Conservation (phyloP, 2,113 vertebrate species). For the Ptyas mucosa region DNA sequence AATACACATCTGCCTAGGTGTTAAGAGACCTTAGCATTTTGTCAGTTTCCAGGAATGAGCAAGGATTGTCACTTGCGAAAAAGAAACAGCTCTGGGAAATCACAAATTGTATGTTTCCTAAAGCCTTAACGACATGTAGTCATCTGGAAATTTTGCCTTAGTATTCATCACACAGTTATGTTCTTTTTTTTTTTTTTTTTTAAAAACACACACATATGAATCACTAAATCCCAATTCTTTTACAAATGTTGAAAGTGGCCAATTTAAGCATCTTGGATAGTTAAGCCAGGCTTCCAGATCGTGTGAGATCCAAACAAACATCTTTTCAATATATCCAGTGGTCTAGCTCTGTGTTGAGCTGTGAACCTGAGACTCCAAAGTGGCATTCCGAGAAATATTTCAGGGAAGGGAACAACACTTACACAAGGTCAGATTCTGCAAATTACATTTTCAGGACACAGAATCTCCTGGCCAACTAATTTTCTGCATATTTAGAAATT, state of each 20-base stretch:
- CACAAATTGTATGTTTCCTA: constrained; percentile 18
- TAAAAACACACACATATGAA: neutral
- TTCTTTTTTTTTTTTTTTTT: constrained; percentile 8
- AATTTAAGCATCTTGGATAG: constrained; percentile 32
- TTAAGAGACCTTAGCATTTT: constrained; percentile 16
- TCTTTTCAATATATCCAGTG: neutral
- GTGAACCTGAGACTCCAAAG: neutral
- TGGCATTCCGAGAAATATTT: neutral
- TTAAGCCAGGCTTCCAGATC: neutral
- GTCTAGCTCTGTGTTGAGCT: neutral
- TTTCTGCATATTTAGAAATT: constrained; percentile 3
- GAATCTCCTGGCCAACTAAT: neutral
- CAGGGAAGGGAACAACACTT: neutral
- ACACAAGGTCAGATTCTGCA: neutral
- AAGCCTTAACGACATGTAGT: constrained; percentile 39
- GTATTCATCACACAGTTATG: constrained; percentile 24
- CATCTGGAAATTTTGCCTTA: constrained; percentile 30
- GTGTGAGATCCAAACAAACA: constrained; percentile 5
- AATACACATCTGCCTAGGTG: constrained; percentile 14
- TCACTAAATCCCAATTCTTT: constrained; percentile 12
- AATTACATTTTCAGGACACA: neutral
- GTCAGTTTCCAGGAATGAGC: constrained; percentile 29
- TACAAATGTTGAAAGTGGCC: constrained; percentile 25
- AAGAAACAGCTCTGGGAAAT: constrained; percentile 40
- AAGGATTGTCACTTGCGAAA: constrained; percentile 6